Evolutionary conservation across 2,113 vertebrate genomes (phyloP).

Genomic region (Cinclus cinclus): DNA sequence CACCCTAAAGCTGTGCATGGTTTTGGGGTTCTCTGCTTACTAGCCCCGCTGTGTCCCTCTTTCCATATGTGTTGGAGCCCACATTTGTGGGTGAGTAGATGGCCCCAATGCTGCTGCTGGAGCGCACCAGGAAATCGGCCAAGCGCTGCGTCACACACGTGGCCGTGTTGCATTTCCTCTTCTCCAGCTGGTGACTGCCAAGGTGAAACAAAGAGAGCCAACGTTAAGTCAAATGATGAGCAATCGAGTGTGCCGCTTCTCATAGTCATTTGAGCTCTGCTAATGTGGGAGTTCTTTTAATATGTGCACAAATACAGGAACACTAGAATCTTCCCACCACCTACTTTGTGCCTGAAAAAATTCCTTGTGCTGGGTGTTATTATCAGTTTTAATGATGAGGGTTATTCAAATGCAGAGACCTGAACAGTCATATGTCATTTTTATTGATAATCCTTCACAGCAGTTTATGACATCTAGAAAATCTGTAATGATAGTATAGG

Average conservation of each 20-base stretch:
- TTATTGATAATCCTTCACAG: constrained; percentile 17
- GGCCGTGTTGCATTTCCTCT: constrained; percentile 86
- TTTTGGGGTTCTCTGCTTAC: constrained; percentile 5
- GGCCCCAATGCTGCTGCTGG: constrained; percentile 80
- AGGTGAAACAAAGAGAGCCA: not conserved
- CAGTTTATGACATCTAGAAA: constrained; percentile 17
- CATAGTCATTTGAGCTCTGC: not conserved
- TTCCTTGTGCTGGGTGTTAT: not conserved
- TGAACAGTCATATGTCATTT: constrained; percentile 9
- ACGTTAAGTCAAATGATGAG: not conserved
- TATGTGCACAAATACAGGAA: constrained; percentile 37
- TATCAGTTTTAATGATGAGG: constrained; percentile 7
- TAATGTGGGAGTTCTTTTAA: constrained; percentile 10
- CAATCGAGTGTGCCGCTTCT: not conserved
- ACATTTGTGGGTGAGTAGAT: constrained; percentile 83
- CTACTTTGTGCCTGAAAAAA: constrained; percentile 17
- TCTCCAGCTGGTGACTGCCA: constrained; percentile 80
- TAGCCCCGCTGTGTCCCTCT: constrained; percentile 73
- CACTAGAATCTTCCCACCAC: not conserved
- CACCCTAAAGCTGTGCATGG: constrained; percentile 72
- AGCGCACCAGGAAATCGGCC: constrained; percentile 85
- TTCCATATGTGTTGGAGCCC: constrained; percentile 85
- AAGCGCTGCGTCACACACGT: constrained; percentile 88
- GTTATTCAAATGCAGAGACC: constrained; percentile 22
- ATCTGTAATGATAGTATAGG: constrained; percentile 34